phyloP scores from a whole-genome alignment of 2,888 invertebrate species.

The Lasioglossum calceatum region DNA sequence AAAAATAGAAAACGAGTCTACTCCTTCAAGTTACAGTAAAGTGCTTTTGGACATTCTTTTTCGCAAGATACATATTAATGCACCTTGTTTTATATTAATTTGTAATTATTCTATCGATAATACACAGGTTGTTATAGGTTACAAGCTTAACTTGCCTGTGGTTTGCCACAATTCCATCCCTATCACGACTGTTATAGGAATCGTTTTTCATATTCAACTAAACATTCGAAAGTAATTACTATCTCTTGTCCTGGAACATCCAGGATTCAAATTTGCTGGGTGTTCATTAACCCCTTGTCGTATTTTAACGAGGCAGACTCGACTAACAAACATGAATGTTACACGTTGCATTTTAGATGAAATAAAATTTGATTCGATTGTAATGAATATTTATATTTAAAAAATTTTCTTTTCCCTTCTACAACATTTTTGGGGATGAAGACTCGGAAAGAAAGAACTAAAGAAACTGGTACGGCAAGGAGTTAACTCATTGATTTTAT shows the following conservation, averaged over 20 bases:
- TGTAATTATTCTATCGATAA: background rate
- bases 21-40: background rate
- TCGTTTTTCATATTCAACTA: background rate
- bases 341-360: no score
- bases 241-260: background rate
- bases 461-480: no score
- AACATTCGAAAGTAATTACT: background rate
- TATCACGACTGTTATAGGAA: background rate
- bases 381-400: no score
- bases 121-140: background rate
- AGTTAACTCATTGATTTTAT: background rate
- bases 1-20: no score
- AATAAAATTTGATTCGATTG: no score
- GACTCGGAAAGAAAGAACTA: no score
- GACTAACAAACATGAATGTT: no score
- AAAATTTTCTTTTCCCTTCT: no score
- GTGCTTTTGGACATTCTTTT: background rate
- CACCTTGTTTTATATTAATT: background rate
- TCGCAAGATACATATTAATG: background rate
- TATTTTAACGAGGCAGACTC: no score
- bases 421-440: no score
- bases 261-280: background rate
- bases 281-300: background rate
- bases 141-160: background rate
- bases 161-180: background rate